Evolutionary conservation across 2,888 invertebrate genomes (phyloP), one percentile per base, ranked within the genome.

Genomic region (Brachylomia viminalis): DNA sequence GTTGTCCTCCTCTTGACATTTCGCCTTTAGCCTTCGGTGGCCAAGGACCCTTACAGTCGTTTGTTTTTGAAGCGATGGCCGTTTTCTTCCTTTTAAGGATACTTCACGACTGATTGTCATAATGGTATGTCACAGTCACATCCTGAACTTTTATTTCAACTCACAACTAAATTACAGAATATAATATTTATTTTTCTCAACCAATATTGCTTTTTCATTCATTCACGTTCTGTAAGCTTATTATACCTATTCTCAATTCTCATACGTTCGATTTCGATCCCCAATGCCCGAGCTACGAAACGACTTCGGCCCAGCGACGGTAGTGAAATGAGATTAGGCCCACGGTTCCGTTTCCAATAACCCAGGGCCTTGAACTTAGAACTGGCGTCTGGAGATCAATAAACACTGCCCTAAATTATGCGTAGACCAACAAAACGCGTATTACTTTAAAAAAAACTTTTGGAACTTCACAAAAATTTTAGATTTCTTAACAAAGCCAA

Each of bases 271-370:
- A 56, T 70, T 68, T 68, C 59, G n/a, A 52, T 61, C 47, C 68
- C 33, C 33, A 10, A 58, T 49, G 49, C 33, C 23, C 30, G 33
- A 10, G 56, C 52, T 52, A 49, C 72, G 20, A 47, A 78, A 78
- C 42, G 71, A 77, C 42, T 64, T 80, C 33, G 49, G 30, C 23
- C 33, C 23, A 64, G 75, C 56, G 54, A 75, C n/a, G 71, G 65
- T 61, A 84, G 83, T 77, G 70, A 74, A 84, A 84, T 68, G n/a
- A 75, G 64, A 75, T 83, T 72, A 79, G 70, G 54, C 62, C 69
- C 47, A 33, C 33, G 65, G 27, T 80, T 71, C 71, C 68, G 56
- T 70, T 62, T 62, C 58, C 58, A 75, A 76, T 75, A 77, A 70
- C 47, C 49, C n/a, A 27, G 38, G 54, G 52, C 84, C 75, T 86